These are phyloP conservation scores for Polydrusus cervinus DNA, from an alignment of 2,888 invertebrate species.

Conservation along the genomic window DNA sequence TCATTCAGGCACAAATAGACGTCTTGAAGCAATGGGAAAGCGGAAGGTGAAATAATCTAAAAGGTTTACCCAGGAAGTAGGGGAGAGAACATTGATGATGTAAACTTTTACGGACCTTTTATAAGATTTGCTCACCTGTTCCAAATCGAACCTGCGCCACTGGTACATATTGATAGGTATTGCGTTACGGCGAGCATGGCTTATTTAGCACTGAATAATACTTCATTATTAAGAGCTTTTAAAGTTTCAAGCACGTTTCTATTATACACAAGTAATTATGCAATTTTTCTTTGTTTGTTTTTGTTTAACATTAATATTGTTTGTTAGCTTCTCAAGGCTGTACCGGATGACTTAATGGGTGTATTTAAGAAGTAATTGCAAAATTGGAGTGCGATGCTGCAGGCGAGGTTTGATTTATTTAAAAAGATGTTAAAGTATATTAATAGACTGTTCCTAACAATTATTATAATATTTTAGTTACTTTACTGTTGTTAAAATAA, in stretches of 20 bases:
- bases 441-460: not conserved
- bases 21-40: no score
- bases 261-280: constrained; percentile 46
- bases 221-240: constrained; percentile 42
- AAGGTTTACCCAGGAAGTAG: no score
- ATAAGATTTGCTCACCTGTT: no score
- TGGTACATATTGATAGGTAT: constrained; percentile 14
- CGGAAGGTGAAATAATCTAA: no score
- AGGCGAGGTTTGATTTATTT: not conserved
- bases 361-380: constrained; percentile 11
- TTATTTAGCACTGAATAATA: constrained; percentile 42
- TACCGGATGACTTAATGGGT: constrained; percentile 43
- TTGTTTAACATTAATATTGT: constrained; percentile 48
- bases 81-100: no score
- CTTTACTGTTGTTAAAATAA: not conserved
- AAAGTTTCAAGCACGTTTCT: constrained; percentile 48
- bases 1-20: no score
- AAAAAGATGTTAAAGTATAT: constrained; percentile 4
- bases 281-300: constrained; percentile 51
- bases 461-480: not conserved
- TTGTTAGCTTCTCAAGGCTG: constrained; percentile 39
- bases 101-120: no score
- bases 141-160: no score
- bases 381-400: constrained; percentile 3
- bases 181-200: constrained; percentile 30